Percentiles rank a stretch among this genome's conserved stretches.
phyloP scores from a whole-genome alignment of 2,888 invertebrate species.

The Portevinia maculata region DNA sequence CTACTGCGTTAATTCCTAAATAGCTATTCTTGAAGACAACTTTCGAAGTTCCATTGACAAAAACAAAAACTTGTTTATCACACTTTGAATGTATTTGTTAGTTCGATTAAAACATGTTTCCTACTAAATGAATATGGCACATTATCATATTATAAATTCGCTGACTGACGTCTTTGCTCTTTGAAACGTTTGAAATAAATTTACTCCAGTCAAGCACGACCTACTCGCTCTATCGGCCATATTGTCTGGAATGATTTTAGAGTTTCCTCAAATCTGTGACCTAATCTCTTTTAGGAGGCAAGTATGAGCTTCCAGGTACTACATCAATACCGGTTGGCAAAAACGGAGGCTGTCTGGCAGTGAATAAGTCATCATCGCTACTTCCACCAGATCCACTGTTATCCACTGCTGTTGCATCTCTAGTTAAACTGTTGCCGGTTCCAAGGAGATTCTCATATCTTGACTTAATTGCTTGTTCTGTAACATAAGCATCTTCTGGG shows the following conservation, averaged over 20 bases:
- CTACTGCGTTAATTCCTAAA: not conserved
- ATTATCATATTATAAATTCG: conserved; percentile 1
- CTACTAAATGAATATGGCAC: conserved; percentile 48
- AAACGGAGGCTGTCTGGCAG: conserved; percentile 75
- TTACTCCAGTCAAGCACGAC: not conserved
- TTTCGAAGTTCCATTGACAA: not conserved
- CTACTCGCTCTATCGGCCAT: not conserved
- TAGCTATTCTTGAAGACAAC: not conserved
- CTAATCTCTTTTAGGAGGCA: conserved; percentile 74
- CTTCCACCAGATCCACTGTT: not conserved
- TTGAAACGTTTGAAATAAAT: not conserved
- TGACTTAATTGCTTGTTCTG: conserved; percentile 55
- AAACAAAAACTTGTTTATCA: conserved; percentile 46
- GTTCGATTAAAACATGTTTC: conserved; percentile 43
- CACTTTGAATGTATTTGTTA: conserved; percentile 22
- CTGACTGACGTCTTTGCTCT: conserved; percentile 2
- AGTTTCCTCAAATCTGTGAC: conserved; percentile 4
- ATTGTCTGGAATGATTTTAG: not conserved
- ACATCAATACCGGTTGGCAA: conserved; percentile 79
- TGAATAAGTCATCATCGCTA: conserved; percentile 41
- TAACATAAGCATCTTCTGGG: conserved; percentile 57
- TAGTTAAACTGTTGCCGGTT: conserved; percentile 5
- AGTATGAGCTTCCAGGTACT: conserved; percentile 80
- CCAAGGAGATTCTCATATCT: conserved; percentile 55
- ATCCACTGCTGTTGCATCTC: conserved; percentile 5